Evolutionary conservation across 2,888 invertebrate genomes (phyloP), one percentile per base, ranked within the genome.

Genomic region (Protonemura montana): DNA sequence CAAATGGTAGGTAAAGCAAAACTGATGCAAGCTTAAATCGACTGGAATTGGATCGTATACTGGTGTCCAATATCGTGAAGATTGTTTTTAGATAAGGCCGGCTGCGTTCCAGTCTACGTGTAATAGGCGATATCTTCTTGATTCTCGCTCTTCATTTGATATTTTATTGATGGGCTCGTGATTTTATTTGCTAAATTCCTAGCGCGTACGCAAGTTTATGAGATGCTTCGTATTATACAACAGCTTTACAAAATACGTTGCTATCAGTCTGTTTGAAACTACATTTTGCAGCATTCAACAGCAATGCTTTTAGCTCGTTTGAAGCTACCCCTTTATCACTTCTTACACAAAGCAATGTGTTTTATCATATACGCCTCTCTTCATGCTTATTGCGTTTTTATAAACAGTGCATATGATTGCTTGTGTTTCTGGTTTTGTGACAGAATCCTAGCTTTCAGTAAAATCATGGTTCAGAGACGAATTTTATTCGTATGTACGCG

Each of bases 321-420:
- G 59, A 21, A 59, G 59, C 13, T 2, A 59, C 59, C 59, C 59
- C 21, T 59, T 59, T 59, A 59, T 59, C 59, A 59, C 59, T 59
- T 59, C 59, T 59, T 59, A 59, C 59, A 59, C 59, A 59, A 59
- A 59, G 59, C 59, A 59, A 59, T 13, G 59, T 59, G 21, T 59
- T 35, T 59, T 59, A 59, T 59, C 59, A 35, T 13, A 3, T 1
- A 13, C 59, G 13, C 59, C 59, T 21, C 59, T 59, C 59, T 59
- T 59, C 59, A 59, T 59, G 59, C 59, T 59, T 59, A 59, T 59
- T 59, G 59, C 59, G 59, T 59, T 59, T 59, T 59, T 59, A 59
- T 59, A 16, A 59, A 59, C 59, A 59, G 59, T 59, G 59, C 59
- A 59, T 21, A 59, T 21, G 59, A 59, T 59, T 59, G 59, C 59